phyloP scores from a whole-genome alignment of 1,140 invertebrate genomes.

The Trichogramma pretiosum region DNA sequence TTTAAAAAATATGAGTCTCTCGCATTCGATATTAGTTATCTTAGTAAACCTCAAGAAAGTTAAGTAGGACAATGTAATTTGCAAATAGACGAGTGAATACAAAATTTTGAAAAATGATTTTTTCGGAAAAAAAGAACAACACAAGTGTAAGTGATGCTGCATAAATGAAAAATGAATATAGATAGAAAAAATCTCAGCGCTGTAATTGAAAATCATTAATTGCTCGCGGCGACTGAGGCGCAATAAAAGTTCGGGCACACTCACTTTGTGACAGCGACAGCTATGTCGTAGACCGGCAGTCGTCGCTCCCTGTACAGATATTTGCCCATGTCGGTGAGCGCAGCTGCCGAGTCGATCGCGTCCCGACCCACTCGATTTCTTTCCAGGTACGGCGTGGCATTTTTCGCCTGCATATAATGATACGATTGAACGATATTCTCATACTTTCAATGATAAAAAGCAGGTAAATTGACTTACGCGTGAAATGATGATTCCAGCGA shows the following conservation, averaged over 20 bases:
- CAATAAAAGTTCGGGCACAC: slow-evolving; percentile 35
- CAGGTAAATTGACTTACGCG: slow-evolving; percentile 79
- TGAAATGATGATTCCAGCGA: slow-evolving; percentile 92
- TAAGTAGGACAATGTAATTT: too few species aligned
- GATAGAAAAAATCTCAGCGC: too few species aligned
- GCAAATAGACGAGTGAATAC: too few species aligned
- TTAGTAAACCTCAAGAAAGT: too few species aligned
- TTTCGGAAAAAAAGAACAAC: background rate
- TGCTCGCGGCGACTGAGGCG: too few species aligned
- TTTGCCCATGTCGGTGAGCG: slow-evolving; percentile 92
- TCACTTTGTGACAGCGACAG: slow-evolving; percentile 92
- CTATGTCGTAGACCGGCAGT: slow-evolving; percentile 90
- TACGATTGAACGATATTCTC: too few species aligned
- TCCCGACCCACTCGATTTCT: slow-evolving; percentile 85
- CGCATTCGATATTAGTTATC: too few species aligned
- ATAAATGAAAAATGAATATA: too few species aligned
- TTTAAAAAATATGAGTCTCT: too few species aligned
- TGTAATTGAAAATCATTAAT: too few species aligned
- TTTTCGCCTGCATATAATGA: slow-evolving; percentile 87
- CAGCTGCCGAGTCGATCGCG: slow-evolving; percentile 88
- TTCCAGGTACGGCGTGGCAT: slow-evolving; percentile 90
- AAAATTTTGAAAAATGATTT: background rate
- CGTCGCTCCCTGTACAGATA: slow-evolving; percentile 89
- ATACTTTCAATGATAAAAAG: too few species aligned
- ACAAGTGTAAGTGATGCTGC: too few species aligned